phyloP scores from a whole-genome alignment of 2,797 vertebrate species.

The Neosilurus mollespiculum region DNA sequence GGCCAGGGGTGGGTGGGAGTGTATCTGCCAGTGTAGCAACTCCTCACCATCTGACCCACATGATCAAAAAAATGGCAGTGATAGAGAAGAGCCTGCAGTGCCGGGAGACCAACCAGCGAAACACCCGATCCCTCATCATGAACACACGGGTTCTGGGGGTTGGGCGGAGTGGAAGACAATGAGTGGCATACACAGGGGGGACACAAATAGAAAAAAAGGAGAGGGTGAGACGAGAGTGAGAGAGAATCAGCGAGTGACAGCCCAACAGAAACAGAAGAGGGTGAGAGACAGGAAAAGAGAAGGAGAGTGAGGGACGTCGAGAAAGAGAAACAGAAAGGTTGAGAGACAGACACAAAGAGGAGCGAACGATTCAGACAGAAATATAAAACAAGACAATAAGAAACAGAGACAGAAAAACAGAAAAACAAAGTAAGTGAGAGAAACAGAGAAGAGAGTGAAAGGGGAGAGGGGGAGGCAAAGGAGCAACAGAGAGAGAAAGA shows the following conservation, averaged over 20 bases:
- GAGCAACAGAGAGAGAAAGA: neutral
- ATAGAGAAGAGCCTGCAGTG: conserved; percentile 84
- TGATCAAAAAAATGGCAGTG: conserved; percentile 93
- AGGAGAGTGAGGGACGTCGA: neutral
- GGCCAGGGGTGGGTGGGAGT: conserved; percentile 65
- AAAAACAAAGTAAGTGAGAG: neutral
- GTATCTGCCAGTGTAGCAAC: conserved; percentile 80
- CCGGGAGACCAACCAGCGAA: conserved; percentile 84
- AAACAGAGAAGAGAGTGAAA: neutral
- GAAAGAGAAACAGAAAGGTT: neutral
- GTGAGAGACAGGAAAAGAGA: neutral
- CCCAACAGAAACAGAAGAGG: conserved; percentile 33
- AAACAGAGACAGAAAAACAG: neutral
- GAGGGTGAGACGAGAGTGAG: neutral
- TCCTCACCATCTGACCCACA: conserved; percentile 76
- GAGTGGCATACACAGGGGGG: neutral
- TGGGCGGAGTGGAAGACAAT: neutral
- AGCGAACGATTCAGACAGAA: too few relatives aligned
- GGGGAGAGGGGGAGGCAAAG: neutral
- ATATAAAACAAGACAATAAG: neutral
- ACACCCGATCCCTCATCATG: conserved; percentile 89
- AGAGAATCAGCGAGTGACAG: neutral
- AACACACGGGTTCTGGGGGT: conserved; percentile 84
- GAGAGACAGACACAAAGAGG: neutral
- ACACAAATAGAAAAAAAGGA: neutral